Conservation (phyloP, 2,113 vertebrate genomes). For the Etia nguti region DNA sequence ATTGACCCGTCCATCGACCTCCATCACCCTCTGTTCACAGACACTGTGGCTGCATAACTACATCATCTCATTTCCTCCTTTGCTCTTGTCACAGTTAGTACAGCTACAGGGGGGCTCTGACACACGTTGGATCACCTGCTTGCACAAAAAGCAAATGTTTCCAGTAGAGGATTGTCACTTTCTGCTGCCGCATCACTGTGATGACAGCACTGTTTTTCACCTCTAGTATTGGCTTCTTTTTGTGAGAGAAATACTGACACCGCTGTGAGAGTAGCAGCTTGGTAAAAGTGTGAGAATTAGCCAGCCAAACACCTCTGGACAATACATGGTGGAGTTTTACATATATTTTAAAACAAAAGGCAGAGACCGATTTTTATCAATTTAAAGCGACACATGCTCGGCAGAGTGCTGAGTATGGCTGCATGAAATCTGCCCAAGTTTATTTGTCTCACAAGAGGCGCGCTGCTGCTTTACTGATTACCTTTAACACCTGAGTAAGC, state of each 20-base stretch:
- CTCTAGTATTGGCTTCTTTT: background rate
- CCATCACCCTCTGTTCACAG: background rate
- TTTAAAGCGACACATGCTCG: conserved; percentile 16
- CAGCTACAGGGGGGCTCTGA: background rate
- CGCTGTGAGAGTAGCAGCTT: conserved; percentile 5
- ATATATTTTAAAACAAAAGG: background rate
- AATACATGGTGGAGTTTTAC: conserved; percentile 12
- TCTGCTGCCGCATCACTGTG: background rate
- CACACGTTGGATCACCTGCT: background rate
- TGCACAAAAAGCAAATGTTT: background rate
- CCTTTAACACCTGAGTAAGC: conserved; percentile 14
- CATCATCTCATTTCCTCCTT: background rate
- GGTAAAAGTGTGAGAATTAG: conserved; percentile 26
- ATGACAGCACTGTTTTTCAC: background rate
- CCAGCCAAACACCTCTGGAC: conserved; percentile 19
- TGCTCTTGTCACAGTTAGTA: background rate
- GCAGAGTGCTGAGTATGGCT: background rate
- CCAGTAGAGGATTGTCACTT: background rate
- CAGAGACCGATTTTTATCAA: background rate
- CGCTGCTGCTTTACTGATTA: conserved; percentile 14
- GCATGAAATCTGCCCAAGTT: background rate
- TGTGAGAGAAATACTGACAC: conserved; percentile 1
- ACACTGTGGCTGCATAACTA: background rate
- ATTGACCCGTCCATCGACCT: background rate
- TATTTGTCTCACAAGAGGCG: conserved; percentile 10